Percentiles rank a stretch among this genome's conserved stretches.
These are phyloP conservation scores for Microcebus murinus DNA, from an alignment of 2,113 vertebrate genomes.

Conservation along the genomic window DNA sequence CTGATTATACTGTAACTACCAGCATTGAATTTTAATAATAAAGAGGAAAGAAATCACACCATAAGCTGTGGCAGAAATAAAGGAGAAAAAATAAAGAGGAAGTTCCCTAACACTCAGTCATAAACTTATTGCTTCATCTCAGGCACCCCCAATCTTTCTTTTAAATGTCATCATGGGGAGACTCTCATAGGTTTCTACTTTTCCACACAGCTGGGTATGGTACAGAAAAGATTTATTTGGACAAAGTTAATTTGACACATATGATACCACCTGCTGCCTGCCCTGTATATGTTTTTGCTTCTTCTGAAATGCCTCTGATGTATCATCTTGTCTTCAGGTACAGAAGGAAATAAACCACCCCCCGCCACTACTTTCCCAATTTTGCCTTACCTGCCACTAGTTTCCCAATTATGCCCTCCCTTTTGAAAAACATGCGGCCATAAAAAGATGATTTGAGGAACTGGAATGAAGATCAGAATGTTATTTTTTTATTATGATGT, in stretches of 20 bases:
- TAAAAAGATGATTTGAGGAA: conserved; percentile 42
- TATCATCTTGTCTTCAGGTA: conserved; percentile 32
- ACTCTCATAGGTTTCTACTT: conserved; percentile 60
- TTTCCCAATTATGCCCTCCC: neutral
- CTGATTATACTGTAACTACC: neutral
- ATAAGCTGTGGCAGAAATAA: conserved; percentile 11
- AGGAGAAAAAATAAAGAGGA: neutral
- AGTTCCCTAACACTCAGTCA: neutral
- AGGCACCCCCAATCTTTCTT: conserved; percentile 48
- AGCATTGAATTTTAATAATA: conserved; percentile 26
- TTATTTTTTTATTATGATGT: conserved; percentile 23
- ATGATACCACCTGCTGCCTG: conserved; percentile 57
- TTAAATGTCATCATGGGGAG: conserved; percentile 63
- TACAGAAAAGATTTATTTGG: conserved; percentile 73
- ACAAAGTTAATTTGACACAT: conserved; percentile 70
- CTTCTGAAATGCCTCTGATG: conserved; percentile 52
- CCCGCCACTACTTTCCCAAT: neutral
- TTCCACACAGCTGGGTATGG: conserved; percentile 69
- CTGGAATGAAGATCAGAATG: conserved; percentile 37
- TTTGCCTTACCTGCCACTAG: no score
- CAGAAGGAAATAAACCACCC: conserved; percentile 12
- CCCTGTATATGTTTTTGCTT: conserved; percentile 36
- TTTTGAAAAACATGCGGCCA: neutral
- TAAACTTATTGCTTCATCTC: conserved; percentile 52
- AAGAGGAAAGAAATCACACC: neutral